phyloP scores from a whole-genome alignment of 2,113 vertebrate species.

The Seriola dumerili region DNA sequence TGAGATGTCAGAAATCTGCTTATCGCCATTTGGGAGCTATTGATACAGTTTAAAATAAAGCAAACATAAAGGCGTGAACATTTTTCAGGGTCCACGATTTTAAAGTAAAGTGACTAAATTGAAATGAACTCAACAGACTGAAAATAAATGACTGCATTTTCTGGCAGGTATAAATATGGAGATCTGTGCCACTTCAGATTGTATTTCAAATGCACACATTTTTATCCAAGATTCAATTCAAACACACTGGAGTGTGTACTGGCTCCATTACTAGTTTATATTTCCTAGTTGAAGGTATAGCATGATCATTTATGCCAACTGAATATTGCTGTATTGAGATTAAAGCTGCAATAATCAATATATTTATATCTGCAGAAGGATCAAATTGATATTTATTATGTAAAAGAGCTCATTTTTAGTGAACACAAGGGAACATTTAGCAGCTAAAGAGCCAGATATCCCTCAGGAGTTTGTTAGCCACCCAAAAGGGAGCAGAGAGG shows the following conservation, averaged over 20 bases:
- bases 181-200: conserved; percentile 28
- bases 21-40: not conserved
- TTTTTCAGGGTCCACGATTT: conserved; percentile 4
- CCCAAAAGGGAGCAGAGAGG: no score
- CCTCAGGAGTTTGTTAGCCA: no score
- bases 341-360: not conserved
- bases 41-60: conserved; percentile 20
- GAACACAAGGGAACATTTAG: no score
- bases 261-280: not conserved
- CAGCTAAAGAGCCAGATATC: no score
- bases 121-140: conserved; percentile 20
- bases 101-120: conserved; percentile 19
- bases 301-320: not conserved
- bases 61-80: not conserved
- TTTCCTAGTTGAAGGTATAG: conserved; percentile 2
- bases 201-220: conserved; percentile 10
- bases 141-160: conserved; percentile 21
- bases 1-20: conserved; percentile 18
- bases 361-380: not conserved
- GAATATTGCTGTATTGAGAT: not conserved
- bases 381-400: not conserved
- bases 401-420: not conserved
- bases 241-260: not conserved
- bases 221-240: conserved; percentile 18
- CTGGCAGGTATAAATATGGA: conserved; percentile 28